phyloP scores from a whole-genome alignment of 2,797 vertebrate species.

The Clarias laeviceps region DNA sequence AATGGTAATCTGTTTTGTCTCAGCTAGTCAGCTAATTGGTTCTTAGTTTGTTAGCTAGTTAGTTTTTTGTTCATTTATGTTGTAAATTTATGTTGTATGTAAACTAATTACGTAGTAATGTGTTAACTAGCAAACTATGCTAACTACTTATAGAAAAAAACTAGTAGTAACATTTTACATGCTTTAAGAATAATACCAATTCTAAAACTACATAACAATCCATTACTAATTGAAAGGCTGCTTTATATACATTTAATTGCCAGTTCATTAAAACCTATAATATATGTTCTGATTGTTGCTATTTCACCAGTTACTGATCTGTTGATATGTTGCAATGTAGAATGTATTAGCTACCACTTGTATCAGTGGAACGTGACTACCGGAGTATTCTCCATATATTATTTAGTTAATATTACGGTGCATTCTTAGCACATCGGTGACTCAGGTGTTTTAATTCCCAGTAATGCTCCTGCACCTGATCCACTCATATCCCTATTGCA shows the following conservation, averaged over 20 bases:
- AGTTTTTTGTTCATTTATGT: too few species aligned
- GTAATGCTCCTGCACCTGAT: slow-evolving; percentile 1
- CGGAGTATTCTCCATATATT: not conserved
- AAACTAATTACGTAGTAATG: too few species aligned
- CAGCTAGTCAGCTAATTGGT: too few species aligned
- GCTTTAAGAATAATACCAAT: not conserved
- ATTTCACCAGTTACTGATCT: not conserved
- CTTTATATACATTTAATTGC: not conserved
- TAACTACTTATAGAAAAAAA: not conserved
- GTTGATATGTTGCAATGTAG: not conserved
- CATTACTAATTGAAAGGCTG: not conserved
- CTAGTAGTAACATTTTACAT: not conserved
- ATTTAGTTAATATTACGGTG: not conserved
- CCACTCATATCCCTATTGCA: not conserved
- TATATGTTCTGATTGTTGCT: not conserved
- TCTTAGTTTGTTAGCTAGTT: too few species aligned
- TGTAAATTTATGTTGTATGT: too few species aligned
- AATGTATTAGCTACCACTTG: not conserved
- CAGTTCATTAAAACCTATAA: not conserved
- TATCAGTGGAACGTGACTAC: not conserved
- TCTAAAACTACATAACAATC: not conserved
- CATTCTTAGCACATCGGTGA: not conserved
- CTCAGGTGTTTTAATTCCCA: not conserved
- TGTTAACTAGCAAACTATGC: not conserved
- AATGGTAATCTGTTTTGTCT: too few species aligned